A percentile compares a stretch with the other conserved stretches of the same genome.
Evolutionary conservation across 37 sponge, comb jelly and placozoan species (phyloP).

Genomic region (Ianthella basta): DNA sequence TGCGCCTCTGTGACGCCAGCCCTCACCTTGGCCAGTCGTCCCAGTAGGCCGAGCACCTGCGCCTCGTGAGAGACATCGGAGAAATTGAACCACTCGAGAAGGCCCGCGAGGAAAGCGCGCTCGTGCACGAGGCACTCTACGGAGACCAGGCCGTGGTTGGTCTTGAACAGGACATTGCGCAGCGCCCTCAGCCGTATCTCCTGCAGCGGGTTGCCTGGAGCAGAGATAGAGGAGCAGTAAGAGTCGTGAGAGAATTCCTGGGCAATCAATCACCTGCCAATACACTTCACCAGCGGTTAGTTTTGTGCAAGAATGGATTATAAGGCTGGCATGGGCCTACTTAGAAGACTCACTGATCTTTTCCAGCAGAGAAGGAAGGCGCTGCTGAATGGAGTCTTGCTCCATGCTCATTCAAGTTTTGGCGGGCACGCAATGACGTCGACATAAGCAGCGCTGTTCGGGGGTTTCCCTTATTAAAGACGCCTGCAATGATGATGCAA

Average conservation of each 20-base stretch:
- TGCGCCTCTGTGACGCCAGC: not conserved
- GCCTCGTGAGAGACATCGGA: slow-evolving; percentile 56
- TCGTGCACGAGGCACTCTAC: slow-evolving; percentile 54
- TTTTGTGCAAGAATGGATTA: too few species aligned
- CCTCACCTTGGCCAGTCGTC: slow-evolving; percentile 47
- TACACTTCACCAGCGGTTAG: too few species aligned
- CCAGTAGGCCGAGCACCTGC: slow-evolving; percentile 49
- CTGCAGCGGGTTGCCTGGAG: slow-evolving; percentile 64
- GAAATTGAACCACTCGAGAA: slow-evolving; percentile 86
- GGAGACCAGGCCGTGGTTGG: slow-evolving; percentile 41
- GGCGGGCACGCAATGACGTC: too few species aligned
- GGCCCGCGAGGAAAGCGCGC: slow-evolving; percentile 41
- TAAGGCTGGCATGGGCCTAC: too few species aligned
- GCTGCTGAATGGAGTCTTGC: too few species aligned
- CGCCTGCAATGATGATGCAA: too few species aligned
- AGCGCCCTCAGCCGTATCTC: slow-evolving; percentile 65
- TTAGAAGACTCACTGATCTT: not conserved
- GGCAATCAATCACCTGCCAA: too few species aligned
- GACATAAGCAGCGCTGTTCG: too few species aligned
- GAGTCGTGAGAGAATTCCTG: too few species aligned
- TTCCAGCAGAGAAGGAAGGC: not conserved
- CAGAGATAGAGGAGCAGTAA: not conserved
- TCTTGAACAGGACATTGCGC: slow-evolving; percentile 60
- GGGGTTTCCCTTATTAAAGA: not conserved
- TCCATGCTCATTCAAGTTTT: too few species aligned